Percentiles rank a stretch among this genome's conserved stretches.
phyloP scores from a whole-genome alignment of 2,113 vertebrate species.

The Corydoras sp. region DNA sequence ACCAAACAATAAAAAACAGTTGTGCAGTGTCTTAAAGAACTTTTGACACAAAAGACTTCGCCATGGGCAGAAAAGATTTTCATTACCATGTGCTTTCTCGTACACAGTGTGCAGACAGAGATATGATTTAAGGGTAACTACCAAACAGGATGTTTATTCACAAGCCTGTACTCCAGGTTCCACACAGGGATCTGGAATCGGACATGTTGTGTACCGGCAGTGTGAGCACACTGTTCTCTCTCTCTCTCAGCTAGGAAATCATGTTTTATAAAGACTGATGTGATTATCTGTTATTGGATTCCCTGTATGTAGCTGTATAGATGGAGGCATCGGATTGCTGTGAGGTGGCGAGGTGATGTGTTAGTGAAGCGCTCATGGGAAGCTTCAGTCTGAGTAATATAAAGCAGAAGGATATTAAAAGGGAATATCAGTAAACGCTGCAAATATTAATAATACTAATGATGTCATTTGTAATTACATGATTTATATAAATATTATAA shows the following conservation, averaged over 20 bases:
- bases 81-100: too few relatives aligned
- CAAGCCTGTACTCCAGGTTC: background rate
- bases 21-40: too few relatives aligned
- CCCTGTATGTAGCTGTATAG: constrained; percentile 49
- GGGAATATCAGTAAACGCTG: too few relatives aligned
- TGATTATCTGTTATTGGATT: constrained; percentile 67
- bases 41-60: too few relatives aligned
- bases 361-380: too few relatives aligned
- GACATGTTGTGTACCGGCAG: constrained; percentile 10
- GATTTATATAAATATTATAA: too few relatives aligned
- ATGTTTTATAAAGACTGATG: constrained; percentile 55
- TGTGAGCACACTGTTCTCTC: constrained; percentile 6
- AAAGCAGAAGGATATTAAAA: too few relatives aligned
- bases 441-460: too few relatives aligned
- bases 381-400: too few relatives aligned
- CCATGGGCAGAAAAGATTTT: too few relatives aligned
- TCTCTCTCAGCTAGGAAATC: constrained; percentile 44
- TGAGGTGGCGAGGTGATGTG: background rate
- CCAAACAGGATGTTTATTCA: constrained; percentile 11
- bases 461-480: too few relatives aligned
- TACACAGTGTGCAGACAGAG: background rate
- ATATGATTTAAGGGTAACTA: constrained; percentile 12
- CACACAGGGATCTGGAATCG: background rate
- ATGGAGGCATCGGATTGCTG: constrained; percentile 28
- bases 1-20: too few relatives aligned